Evolutionary conservation across 2,113 vertebrate species (phyloP), one percentile per base, ranked within the genome.

Genomic region (Rattus rattus): DNA sequence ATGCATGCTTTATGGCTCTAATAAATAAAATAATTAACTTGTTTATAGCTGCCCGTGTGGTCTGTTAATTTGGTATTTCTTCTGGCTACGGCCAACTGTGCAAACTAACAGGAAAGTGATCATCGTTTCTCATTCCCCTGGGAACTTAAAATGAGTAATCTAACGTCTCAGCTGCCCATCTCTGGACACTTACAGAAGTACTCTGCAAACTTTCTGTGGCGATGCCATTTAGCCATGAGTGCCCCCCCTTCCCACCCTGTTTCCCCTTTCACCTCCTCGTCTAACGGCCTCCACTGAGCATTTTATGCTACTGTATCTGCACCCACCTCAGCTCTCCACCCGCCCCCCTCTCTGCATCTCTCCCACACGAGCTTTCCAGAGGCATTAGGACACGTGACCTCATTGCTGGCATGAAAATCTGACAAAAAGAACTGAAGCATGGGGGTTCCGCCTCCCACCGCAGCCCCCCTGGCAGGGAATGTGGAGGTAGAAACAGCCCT

Each of bases 1-100:
- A 98, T 97, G 96, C 96, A 97, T 97, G 97, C 97, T 96, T 92
- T 96, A 96, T 89, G 96, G 96, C 96, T 97, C 97, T 98, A 98
- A 98, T 98, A 98, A 98, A 98, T 98, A 98, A 98, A 95, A 98
- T 84, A 92, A 98, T 98, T 98, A 97, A 96, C 96, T 98, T 98
- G 95, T 98, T 98, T 98, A 98, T 96, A 95, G 95, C 96, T 95
- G 94, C 95, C 97, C 20, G 49, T 77, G 73, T 97, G 86, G 73
- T 91, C 95, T 98, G 97, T 98, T 98, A 98, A 97, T 97, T 89
- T 96, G 95, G 90, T 94, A 86, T 98, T 98, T 98, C 97, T 97
- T 97, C 97, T 97, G 96, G 91, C 96, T 97, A 79, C 96, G 96
- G 96, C 97, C 95, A 95, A 97, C 85, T 90, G 80, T 88, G 92